Conservation (phyloP, 2,113 vertebrate genomes). For the Pimephales promelas region DNA sequence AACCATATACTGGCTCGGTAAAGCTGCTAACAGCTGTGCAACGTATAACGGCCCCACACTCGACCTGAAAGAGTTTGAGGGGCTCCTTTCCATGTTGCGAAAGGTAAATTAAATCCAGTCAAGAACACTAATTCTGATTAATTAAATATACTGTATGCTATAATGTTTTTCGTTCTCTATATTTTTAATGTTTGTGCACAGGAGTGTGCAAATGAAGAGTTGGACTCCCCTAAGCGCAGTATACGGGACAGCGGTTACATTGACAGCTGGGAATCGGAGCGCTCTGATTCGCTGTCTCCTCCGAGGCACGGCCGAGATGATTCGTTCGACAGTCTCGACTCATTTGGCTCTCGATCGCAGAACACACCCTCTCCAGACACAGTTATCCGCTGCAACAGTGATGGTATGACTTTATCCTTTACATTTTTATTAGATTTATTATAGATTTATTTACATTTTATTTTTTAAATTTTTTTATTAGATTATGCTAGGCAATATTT, state of each 20-base stretch:
- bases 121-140: neutral
- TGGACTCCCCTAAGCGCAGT: conserved; percentile 86
- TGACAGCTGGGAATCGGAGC: conserved; percentile 96
- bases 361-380: conserved; percentile 95
- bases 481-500: neutral
- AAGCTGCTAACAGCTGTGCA: conserved; percentile 85
- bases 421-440: neutral
- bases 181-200: conserved; percentile 45
- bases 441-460: too few species aligned
- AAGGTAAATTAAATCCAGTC: conserved; percentile 76
- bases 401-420: conserved; percentile 78
- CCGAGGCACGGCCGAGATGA: conserved; percentile 92
- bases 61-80: conserved; percentile 95
- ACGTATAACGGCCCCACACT: conserved; percentile 86
- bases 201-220: conserved; percentile 76
- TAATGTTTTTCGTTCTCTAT: neutral
- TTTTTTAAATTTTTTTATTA: too few species aligned
- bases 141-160: neutral
- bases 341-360: conserved; percentile 92
- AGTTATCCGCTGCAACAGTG: conserved; percentile 86
- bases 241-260: conserved; percentile 96
- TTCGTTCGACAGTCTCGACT: conserved; percentile 93
- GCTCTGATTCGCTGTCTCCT: conserved; percentile 93
- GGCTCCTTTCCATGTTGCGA: conserved; percentile 90
- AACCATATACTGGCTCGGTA: conserved; percentile 97